These are phyloP conservation scores for Liparis tanakae DNA, from an alignment of 2,797 vertebrate genomes.

Conservation along the genomic window DNA sequence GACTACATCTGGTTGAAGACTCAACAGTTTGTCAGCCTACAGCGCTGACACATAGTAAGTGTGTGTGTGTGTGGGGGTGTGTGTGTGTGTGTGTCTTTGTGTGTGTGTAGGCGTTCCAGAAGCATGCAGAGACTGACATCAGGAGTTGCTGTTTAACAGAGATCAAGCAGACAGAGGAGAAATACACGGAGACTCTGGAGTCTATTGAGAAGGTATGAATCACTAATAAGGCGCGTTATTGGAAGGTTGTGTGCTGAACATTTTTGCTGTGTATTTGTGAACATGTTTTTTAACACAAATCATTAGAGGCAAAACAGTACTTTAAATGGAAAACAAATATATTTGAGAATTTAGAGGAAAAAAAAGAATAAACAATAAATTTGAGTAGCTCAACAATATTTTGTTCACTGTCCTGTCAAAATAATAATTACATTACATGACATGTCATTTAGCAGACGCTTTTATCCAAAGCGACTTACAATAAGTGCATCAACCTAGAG, in stretches of 20 bases:
- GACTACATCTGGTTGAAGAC: conserved; percentile 39
- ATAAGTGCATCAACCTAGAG: too few species aligned
- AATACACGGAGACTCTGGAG: conserved; percentile 96
- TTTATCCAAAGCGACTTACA: too few species aligned
- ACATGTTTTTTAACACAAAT: background rate
- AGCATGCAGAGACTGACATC: conserved; percentile 92
- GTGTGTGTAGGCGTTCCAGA: conserved; percentile 82
- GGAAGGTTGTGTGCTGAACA: background rate
- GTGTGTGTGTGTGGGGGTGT: conserved; percentile 44
- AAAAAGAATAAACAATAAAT: background rate
- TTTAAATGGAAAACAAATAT: background rate
- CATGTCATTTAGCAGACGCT: too few species aligned
- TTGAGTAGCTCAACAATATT: background rate
- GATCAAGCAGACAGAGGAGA: conserved; percentile 98
- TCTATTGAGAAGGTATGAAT: conserved; percentile 93
- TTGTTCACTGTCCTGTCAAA: background rate
- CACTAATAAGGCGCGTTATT: background rate
- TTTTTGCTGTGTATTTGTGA: background rate
- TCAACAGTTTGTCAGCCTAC: conserved; percentile 45
- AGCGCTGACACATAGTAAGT: conserved; percentile 34
- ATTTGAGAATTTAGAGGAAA: background rate
- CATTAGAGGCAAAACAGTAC: background rate
- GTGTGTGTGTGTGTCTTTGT: conserved; percentile 43
- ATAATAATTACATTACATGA: too few species aligned
- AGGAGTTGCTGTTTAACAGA: conserved; percentile 94